A percentile compares a stretch with the other conserved stretches of the same genome.
Conservation (phyloP, 2,888 invertebrate genomes). For the Eubasilissa splendida region DNA sequence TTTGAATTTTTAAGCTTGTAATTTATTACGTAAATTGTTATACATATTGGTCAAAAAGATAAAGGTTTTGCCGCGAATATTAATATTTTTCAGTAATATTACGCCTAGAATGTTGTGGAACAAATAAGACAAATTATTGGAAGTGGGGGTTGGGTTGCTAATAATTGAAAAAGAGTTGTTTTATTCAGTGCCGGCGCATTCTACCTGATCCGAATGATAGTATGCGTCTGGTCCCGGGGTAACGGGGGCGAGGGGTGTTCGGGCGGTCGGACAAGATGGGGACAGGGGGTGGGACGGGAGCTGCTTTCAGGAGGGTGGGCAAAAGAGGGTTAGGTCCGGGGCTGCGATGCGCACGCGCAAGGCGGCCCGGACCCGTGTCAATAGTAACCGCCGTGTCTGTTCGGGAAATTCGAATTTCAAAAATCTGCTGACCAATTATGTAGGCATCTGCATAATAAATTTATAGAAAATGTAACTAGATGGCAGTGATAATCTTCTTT, state of each 20-base stretch:
- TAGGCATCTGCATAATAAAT: not conserved
- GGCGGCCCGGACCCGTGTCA: constrained; percentile 43
- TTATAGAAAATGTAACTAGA: not conserved
- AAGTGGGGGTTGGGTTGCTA: too few relatives aligned
- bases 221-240: constrained; percentile 11
- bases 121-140: too few relatives aligned
- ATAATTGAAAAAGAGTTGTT: not conserved
- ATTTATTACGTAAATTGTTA: too few relatives aligned
- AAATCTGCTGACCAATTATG: not conserved
- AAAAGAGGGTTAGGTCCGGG: constrained; percentile 22
- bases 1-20: too few relatives aligned
- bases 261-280: not conserved
- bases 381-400: constrained; percentile 26
- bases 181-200: constrained; percentile 2
- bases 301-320: constrained; percentile 9
- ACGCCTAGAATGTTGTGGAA: too few relatives aligned
- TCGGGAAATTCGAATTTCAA: constrained; percentile 28
- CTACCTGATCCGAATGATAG: constrained; percentile 4
- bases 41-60: too few relatives aligned
- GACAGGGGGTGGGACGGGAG: constrained; percentile 15
- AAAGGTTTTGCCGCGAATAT: too few relatives aligned
- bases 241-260: not conserved
- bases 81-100: too few relatives aligned
- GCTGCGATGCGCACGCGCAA: constrained; percentile 31
- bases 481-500: too few relatives aligned